Evolutionary conservation across 2,113 vertebrate genomes (phyloP), one percentile per base, ranked within the genome.

Genomic region (Oreochromis spilurus): DNA sequence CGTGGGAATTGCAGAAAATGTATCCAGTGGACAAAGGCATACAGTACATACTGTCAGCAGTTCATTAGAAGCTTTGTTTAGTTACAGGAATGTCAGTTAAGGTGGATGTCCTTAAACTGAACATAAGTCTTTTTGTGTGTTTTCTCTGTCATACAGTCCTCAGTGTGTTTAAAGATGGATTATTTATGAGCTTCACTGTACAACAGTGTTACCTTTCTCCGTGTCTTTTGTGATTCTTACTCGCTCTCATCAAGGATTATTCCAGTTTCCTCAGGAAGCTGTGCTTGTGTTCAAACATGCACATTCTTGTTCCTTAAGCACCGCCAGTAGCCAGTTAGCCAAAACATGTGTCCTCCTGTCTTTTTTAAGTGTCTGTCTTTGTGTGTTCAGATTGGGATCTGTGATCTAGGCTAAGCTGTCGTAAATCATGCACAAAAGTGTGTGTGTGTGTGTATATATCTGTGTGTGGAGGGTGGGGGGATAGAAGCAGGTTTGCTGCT

Each of bases 301-400:
- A 54, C 21, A 4, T 88, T 93, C 95, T 93, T 94, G 93, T 93
- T 92, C 86, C 77, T 48, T 13, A 5, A 85, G 86, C 82, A 9
- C 58, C 4, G 38, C 94, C 89, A 70, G 91, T 86, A 79, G 84
- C 78, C 87, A 90, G 92, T 92, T 92, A 88, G 81, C 90, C 78
- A 88, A 84, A 93, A 94, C 92, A 95, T 91, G 92, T 89, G 92
- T 96, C 87, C 91, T 94, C 91, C 85, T 91, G 94, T 94, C 90
- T 92, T 53, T 72, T 91, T 92, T 85, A 94, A 92, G 89, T 91
- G 85, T 84, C 83, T 90, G 85, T 80, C 75, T 93, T 91, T 89
- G 90, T 94, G 91, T 88, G 82, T 82, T 89, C 85, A 81, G 92
- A 93, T 93, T 89, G 82, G 50, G 79, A 84, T 94, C 91, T 94